Evolutionary conservation across 2,888 invertebrate species (phyloP), one percentile per base, ranked within the genome.

Genomic region (Junonia oenone): DNA sequence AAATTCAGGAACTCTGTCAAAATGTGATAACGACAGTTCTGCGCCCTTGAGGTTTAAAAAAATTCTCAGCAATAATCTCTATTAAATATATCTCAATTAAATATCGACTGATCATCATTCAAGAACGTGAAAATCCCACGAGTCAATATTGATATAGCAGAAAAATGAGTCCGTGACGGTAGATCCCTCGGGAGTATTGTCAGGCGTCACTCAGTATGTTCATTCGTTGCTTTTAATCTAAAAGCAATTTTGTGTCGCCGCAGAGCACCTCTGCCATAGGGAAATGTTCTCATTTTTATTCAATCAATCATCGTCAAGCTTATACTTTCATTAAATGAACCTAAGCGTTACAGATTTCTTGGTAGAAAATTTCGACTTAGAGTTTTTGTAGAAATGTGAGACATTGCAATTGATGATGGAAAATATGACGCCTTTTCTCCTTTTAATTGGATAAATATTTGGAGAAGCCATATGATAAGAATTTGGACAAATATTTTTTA

Each of bases 181-280:
- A 45, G 29, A 15, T 61, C 53, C 54, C 64, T 15, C n/a, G 61
- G 58, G 64, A 55, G 37, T 52, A 54, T 56, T 51, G 48, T 59
- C 56, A 45, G 38, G 58, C 55, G 51, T 57, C 56, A 52, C 45
- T 55, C 55, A 58, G 52, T 40, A 50, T 55, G 48, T 56, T 59
- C 62, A 45, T 58, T 60, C 45, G 53, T 31, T 54, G 64, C 67
- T 69, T 72, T 73, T 73, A 73, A 72, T 73, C 63, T 88, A 84
- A 88, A 85, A 88, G 87, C 86, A 72, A 87, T 88, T 83, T 77
- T 77, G 69, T 88, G 88, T 88, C 66, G 66, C 72, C 73, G 69
- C 43, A 13, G 14, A 64, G 60, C 66, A 67, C 63, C 63, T 61
- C 68, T 62, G 64, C 73, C 72, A 68, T 64, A 68, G 71, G 78